Base-by-base conservation (phyloP, 2,797 vertebrate genomes). In the Oreochromis mossambicus region DNA sequence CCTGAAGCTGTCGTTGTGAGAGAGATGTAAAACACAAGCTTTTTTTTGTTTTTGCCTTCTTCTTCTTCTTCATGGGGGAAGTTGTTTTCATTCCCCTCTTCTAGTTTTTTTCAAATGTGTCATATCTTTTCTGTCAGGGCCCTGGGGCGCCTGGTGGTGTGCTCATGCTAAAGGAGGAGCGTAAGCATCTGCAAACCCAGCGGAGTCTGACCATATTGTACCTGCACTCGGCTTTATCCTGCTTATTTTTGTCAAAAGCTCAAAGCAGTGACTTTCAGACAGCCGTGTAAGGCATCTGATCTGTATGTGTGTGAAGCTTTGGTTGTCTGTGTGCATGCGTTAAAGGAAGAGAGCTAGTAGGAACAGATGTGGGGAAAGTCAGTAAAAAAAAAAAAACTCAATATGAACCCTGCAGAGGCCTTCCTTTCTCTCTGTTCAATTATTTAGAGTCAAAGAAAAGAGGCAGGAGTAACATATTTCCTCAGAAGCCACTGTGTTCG, bases 1-100 rank as follows among this genome's bases (percentile, higher is more conserved):
- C 97, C 96, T 88, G 95, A 97, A 97, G 96, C 95, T 96, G 95
- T 95, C 93, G 93, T 91, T 90, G 91, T 94, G 94, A 93, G 92
- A 95, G 88, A 95, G 94, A 94, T 95, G 95, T 97, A 95, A 95
- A 96, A 96, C 92, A 93, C 91, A 88, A 86, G 76, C 88, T 77
- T 83, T 89, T 90, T 92, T 89, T 89, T 75, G 92, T 89, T 56
- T 80, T 93, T 90, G 77, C 92, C 90, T 61, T 79, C 75, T 88
- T 63, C 32, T 90, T 80, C 92, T 91, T 48, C 79, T 92, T 91
- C 61, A 88, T 43, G 80, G 77, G 86, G 93, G 93, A 90, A 91
- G 91, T 91, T 95, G 90, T 96, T 96, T 95, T 96, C 91, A 89
- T 90, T 92, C 89, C 86, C 88, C 85, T 91, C 88, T 87, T 89